These are phyloP conservation scores for Delichon dasypus DNA, from an alignment of 2,797 vertebrate species.

Conservation along the genomic window DNA sequence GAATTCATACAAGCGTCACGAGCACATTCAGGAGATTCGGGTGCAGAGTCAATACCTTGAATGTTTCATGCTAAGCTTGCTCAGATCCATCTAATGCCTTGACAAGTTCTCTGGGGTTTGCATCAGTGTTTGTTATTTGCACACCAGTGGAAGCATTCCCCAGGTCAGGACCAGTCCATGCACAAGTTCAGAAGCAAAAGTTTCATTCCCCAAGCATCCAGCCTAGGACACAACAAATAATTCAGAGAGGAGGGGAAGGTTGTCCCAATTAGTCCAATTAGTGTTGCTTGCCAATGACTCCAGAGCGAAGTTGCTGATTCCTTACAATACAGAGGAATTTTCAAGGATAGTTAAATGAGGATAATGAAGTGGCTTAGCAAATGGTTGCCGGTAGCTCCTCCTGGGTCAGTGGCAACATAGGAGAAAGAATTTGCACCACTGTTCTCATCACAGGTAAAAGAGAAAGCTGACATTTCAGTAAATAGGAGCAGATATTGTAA, in stretches of 20 bases:
- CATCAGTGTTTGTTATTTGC: neutral
- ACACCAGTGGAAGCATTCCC: neutral
- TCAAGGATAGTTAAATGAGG: neutral
- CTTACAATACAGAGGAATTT: neutral
- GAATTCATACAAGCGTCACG: neutral
- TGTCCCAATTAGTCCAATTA: no score
- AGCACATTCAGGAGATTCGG: neutral
- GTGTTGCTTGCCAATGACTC: neutral
- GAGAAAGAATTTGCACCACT: neutral
- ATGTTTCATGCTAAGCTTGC: neutral
- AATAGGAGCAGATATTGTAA: neutral
- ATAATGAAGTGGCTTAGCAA: neutral
- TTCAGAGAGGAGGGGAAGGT: neutral
- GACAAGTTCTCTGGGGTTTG: neutral
- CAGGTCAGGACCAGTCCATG: neutral
- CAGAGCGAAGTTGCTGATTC: neutral
- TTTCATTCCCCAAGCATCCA: neutral
- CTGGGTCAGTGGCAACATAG: rapidly evolving
- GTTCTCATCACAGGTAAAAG: neutral
- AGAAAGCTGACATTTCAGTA: neutral
- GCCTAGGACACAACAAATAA: neutral
- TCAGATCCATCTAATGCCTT: neutral
- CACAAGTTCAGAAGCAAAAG: neutral
- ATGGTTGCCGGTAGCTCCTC: neutral
- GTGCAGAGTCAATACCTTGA: neutral